These are phyloP conservation scores for Sparidentex hasta DNA, from an alignment of 2,797 vertebrate species.

Conservation along the genomic window DNA sequence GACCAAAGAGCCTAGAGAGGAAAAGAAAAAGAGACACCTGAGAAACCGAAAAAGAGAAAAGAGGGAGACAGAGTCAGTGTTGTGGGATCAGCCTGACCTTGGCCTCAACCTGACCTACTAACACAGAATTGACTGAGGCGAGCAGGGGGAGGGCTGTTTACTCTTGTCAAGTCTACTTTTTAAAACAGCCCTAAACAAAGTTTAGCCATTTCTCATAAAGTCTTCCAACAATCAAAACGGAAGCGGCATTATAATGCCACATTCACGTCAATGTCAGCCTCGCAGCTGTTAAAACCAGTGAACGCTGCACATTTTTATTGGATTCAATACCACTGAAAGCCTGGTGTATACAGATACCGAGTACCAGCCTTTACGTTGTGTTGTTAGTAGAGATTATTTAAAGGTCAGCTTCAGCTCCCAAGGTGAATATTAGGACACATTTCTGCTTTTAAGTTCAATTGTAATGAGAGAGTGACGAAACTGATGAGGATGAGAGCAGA, in stretches of 20 bases:
- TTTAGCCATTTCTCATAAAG: neutral
- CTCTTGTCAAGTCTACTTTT: neutral
- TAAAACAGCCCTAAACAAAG: neutral
- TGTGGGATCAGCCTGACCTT: conserved; percentile 26
- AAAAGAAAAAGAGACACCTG: neutral
- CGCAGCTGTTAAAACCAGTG: neutral
- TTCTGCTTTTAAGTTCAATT: neutral
- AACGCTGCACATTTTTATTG: neutral
- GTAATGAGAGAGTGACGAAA: neutral
- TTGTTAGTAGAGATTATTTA: neutral
- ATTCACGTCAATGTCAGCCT: neutral
- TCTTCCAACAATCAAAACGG: neutral
- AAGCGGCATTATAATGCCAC: neutral
- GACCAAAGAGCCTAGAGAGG: neutral
- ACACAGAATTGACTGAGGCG: conserved; percentile 32
- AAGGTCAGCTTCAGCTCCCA: neutral
- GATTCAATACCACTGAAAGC: neutral
- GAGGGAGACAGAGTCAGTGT: neutral
- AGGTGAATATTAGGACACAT: neutral
- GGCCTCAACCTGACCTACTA: conserved; percentile 55
- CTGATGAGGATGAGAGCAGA: neutral
- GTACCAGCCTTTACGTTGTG: neutral
- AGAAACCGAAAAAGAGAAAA: neutral
- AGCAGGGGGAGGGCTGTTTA: neutral
- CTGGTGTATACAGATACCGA: neutral